These are phyloP conservation scores for Merluccius polli DNA, from an alignment of 2,797 vertebrate genomes.

Conservation along the genomic window DNA sequence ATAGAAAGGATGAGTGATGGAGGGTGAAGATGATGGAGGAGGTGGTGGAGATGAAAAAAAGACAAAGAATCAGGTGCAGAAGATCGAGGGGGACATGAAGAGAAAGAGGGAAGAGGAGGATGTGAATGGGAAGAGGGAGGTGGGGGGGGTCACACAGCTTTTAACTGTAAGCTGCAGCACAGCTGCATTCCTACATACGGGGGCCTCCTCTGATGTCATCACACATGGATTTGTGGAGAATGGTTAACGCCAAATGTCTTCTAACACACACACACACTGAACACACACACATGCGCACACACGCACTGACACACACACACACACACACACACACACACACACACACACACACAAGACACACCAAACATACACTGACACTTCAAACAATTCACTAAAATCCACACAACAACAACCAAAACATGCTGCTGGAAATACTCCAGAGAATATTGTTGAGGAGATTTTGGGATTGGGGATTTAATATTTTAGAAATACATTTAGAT, in stretches of 20 bases:
- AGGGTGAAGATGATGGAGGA: too few species aligned
- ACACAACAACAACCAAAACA: background rate
- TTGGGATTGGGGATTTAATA: too few species aligned
- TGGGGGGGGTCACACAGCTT: conserved; percentile 20
- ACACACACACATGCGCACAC: too few species aligned
- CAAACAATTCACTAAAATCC: conserved; percentile 24
- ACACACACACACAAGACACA: too few species aligned
- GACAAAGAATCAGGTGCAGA: conserved; percentile 15
- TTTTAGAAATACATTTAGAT: background rate
- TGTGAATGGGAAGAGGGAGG: conserved; percentile 2
- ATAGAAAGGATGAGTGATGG: too few species aligned
- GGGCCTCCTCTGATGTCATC: conserved; percentile 18
- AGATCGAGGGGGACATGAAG: conserved; percentile 2
- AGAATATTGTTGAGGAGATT: too few species aligned
- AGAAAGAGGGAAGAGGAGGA: conserved; percentile 14
- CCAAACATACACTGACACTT: conserved; percentile 18
- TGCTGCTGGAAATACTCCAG: too few species aligned
- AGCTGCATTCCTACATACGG: conserved; percentile 34
- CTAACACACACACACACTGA: conserved; percentile 19
- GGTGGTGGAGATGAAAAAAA: background rate
- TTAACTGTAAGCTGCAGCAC: conserved; percentile 32
- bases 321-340: too few species aligned
- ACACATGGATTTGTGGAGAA: conserved; percentile 36
- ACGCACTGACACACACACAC: too few species aligned
- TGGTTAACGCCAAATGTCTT: conserved; percentile 27